Conservation (phyloP, 2,113 vertebrate genomes). For the Lamprologus sp. region DNA sequence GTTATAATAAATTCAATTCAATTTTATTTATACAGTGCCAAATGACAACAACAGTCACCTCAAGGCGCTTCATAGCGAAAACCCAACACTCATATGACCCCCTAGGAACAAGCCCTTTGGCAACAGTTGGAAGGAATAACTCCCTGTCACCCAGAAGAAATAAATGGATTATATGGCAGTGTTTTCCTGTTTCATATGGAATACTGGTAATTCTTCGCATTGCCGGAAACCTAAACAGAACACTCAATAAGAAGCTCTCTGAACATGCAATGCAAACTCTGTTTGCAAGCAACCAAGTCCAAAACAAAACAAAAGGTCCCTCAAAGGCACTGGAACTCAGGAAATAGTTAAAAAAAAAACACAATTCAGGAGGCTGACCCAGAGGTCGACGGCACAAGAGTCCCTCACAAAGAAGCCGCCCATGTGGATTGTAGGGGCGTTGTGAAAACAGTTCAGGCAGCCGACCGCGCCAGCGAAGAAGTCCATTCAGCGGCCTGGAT, state of each 20-base stretch:
- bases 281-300: not conserved
- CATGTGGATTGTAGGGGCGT: not conserved
- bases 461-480: not conserved
- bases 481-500: not conserved
- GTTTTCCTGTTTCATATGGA: not conserved
- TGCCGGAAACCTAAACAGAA: not conserved
- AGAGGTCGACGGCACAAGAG: not conserved
- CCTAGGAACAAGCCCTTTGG: not conserved
- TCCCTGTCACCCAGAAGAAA: not conserved
- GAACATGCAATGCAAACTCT: not conserved
- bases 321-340: not conserved
- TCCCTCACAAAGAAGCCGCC: not conserved
- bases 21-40: not conserved
- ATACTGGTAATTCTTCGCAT: not conserved
- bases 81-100: not conserved
- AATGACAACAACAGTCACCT: not conserved
- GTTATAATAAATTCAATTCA: not conserved
- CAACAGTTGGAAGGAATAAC: not conserved
- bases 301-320: not conserved
- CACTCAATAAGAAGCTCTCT: not conserved
- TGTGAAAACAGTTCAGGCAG: not conserved
- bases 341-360: accelerated
- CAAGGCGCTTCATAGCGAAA: not conserved
- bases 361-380: not conserved
- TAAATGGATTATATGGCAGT: not conserved